phyloP scores from a whole-genome alignment of 92 coral and sea anemone genomes.

The Siderastrea radians region DNA sequence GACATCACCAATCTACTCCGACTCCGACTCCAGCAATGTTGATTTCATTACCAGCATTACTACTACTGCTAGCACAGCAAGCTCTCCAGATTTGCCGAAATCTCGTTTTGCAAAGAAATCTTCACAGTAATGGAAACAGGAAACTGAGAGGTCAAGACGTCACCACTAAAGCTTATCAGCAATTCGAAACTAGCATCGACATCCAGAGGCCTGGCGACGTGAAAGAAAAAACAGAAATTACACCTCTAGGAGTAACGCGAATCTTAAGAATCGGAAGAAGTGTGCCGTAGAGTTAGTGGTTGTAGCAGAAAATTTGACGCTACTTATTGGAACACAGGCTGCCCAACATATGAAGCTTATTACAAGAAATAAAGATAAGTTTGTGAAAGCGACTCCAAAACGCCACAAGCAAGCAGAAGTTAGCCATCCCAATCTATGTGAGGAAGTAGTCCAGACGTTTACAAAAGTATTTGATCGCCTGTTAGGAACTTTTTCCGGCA shows the following conservation, averaged over 20 bases:
- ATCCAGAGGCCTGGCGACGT: conserved; percentile 56
- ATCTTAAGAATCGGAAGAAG: conserved; percentile 54
- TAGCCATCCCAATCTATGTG: neutral
- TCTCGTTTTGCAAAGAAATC: too few relatives aligned
- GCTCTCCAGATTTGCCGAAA: neutral
- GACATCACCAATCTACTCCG: conserved; percentile 14
- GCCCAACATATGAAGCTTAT: conserved; percentile 48
- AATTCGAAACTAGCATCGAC: conserved; percentile 44
- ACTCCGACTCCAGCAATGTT: conserved; percentile 21
- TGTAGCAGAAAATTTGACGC: conserved; percentile 58
- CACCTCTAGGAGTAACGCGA: conserved; percentile 59
- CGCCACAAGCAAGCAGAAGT: conserved; percentile 36
- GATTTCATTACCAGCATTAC: conserved; percentile 35
- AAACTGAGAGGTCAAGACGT: neutral
- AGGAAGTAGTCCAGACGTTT: conserved; percentile 28
- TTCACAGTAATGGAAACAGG: too few relatives aligned
- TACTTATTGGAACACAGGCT: conserved; percentile 60
- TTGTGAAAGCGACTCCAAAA: conserved; percentile 20
- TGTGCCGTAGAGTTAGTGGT: conserved; percentile 65
- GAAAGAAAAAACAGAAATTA: conserved; percentile 61
- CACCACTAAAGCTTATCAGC: neutral
- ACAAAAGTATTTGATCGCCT: conserved; percentile 51
- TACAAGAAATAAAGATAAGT: conserved; percentile 50
- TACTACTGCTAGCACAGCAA: neutral
- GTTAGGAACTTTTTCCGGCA: conserved; percentile 55